Percentiles rank a stretch among this genome's conserved stretches.
phyloP scores from a whole-genome alignment of 2,113 vertebrate genomes.

The Anser brachyrhynchus region DNA sequence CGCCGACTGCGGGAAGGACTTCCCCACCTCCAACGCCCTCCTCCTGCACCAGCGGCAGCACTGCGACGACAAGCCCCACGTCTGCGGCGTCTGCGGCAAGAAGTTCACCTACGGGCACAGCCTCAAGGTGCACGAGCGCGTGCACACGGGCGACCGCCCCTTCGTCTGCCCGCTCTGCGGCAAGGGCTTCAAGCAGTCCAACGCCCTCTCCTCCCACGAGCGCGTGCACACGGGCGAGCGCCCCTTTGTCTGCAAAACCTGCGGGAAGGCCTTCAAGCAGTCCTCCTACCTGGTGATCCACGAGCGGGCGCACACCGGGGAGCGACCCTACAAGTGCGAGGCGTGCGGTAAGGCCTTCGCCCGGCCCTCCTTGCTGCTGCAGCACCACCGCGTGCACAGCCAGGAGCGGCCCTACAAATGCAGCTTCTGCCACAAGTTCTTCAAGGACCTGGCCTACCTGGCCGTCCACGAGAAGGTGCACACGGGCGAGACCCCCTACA shows the following conservation, averaged over 20 bases:
- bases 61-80: conserved; percentile 30
- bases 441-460: conserved; percentile 66
- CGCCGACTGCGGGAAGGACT: conserved; percentile 11
- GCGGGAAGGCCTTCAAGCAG: conserved; percentile 70
- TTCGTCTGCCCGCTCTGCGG: conserved; percentile 47
- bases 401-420: conserved; percentile 38
- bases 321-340: conserved; percentile 20
- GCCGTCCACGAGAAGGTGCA: conserved; percentile 68
- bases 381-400: conserved; percentile 54
- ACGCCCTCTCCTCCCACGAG: conserved; percentile 50
- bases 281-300: conserved; percentile 63
- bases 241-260: conserved; percentile 44
- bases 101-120: conserved; percentile 59
- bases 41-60: conserved; percentile 57
- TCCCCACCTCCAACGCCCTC: conserved; percentile 19
- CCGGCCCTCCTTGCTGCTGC: conserved; percentile 50
- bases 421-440: conserved; percentile 57
- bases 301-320: neutral
- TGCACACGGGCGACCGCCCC: conserved; percentile 33
- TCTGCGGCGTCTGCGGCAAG: conserved; percentile 53
- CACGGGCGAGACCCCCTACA: conserved; percentile 39
- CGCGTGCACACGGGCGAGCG: conserved; percentile 45
- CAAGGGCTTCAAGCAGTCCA: conserved; percentile 68
- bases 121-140: conserved; percentile 59
- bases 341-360: conserved; percentile 46